Evolutionary conservation across 2,797 vertebrate genomes (phyloP).

Genomic region (Enoplosus armatus): DNA sequence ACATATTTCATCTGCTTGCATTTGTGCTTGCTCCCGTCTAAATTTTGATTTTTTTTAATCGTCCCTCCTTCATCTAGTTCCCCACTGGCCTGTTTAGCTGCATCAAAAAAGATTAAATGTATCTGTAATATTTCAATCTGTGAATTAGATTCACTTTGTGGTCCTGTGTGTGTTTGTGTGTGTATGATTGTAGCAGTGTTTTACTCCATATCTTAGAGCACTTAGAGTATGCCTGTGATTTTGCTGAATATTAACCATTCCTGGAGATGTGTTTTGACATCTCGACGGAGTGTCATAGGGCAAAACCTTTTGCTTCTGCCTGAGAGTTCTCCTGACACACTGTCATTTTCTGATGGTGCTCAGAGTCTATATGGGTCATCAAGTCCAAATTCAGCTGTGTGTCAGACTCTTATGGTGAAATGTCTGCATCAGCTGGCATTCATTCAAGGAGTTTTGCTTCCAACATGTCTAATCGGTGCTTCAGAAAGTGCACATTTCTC

Average conservation of each 20-base stretch:
- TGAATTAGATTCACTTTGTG: conserved; percentile 10
- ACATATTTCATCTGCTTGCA: conserved; percentile 20
- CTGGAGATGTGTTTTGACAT: conserved; percentile 73
- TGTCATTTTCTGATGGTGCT: conserved; percentile 67
- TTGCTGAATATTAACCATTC: conserved; percentile 53
- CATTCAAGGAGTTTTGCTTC: conserved; percentile 15
- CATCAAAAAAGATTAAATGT: not conserved
- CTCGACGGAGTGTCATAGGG: conserved; percentile 50
- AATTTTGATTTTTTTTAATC: not conserved
- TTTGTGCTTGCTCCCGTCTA: conserved; percentile 17
- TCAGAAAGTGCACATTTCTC: not conserved
- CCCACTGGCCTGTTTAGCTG: conserved; percentile 17
- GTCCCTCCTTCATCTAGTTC: conserved; percentile 8
- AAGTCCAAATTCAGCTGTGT: conserved; percentile 50
- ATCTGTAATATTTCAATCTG: conserved; percentile 14
- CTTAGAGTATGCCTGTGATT: conserved; percentile 16
- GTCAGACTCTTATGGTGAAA: conserved; percentile 10
- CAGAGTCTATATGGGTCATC: conserved; percentile 46
- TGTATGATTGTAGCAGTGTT: not conserved
- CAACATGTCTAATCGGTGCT: not conserved
- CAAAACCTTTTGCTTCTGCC: conserved; percentile 56
- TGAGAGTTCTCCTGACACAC: conserved; percentile 66
- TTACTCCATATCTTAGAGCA: not conserved
- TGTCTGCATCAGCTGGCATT: conserved; percentile 6
- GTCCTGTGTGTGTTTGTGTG: conserved; percentile 4